Conservation (phyloP, 2,888 invertebrate species). For the Catocala sponsa region DNA sequence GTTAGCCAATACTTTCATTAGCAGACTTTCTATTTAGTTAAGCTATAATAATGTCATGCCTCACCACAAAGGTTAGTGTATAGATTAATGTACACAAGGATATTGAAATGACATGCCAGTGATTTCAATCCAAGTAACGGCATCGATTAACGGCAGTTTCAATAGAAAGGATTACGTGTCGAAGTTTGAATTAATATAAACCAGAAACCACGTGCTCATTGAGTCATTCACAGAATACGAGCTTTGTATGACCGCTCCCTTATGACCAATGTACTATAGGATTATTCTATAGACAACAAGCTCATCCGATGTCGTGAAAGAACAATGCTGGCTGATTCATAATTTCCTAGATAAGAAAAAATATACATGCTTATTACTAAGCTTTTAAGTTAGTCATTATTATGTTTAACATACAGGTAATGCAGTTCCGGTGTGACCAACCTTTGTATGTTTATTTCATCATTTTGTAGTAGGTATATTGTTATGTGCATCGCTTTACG, state of each 20-base stretch:
- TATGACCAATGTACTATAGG: constrained; percentile 4
- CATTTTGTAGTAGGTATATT: constrained; percentile 38
- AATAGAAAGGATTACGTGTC: constrained; percentile 40
- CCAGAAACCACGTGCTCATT: constrained; percentile 39
- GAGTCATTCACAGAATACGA: constrained; percentile 36
- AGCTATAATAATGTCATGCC: too few relatives aligned
- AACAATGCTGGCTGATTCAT: constrained; percentile 28
- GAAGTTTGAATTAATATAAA: constrained; percentile 36
- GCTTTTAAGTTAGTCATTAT: constrained; percentile 40
- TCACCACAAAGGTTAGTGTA: constrained; percentile 12
- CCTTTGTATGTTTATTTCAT: constrained; percentile 56
- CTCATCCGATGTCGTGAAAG: constrained; percentile 6
- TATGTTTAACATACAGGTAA: constrained; percentile 25
- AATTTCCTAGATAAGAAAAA: constrained; percentile 15
- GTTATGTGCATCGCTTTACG: background rate
- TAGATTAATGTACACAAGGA: constrained; percentile 25
- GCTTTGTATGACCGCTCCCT: constrained; percentile 12
- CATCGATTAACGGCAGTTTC: constrained; percentile 44
- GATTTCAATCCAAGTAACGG: constrained; percentile 47
- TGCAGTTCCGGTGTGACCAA: constrained; percentile 48
- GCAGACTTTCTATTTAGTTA: too few relatives aligned
- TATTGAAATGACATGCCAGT: constrained; percentile 30
- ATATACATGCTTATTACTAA: constrained; percentile 21
- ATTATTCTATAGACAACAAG: background rate
- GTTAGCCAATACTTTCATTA: too few relatives aligned